phyloP scores from a whole-genome alignment of 2,113 vertebrate species.

The Chaetodon trifascialis region DNA sequence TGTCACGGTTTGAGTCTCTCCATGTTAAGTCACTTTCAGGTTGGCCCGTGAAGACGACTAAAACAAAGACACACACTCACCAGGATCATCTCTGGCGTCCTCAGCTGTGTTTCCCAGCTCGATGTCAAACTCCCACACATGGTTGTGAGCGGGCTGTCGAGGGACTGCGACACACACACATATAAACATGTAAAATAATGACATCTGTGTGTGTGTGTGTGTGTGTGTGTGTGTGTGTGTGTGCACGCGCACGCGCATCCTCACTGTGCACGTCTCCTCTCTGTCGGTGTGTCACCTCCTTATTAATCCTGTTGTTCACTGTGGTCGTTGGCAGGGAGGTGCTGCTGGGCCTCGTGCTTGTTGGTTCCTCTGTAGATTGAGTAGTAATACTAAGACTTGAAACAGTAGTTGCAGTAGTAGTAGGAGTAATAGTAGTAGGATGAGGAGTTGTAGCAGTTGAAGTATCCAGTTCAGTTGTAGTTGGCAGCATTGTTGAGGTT shows the following conservation, averaged over 20 bases:
- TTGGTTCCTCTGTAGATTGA: not conserved
- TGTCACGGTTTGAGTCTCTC: too few species aligned
- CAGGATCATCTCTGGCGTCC: slow-evolving; percentile 88
- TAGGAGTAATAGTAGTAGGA: not conserved
- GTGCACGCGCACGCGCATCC: slow-evolving; percentile 58
- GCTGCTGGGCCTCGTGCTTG: not conserved
- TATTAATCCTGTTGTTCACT: slow-evolving; percentile 88
- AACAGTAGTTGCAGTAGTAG: not conserved
- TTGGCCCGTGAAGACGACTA: too few species aligned
- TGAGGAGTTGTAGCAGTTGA: not conserved
- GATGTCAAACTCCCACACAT: slow-evolving; percentile 91
- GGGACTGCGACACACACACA: slow-evolving; percentile 85
- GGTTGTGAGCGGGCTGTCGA: slow-evolving; percentile 85
- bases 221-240: slow-evolving; percentile 34
- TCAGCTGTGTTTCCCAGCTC: slow-evolving; percentile 91
- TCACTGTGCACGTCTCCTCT: slow-evolving; percentile 96
- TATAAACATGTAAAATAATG: not conserved
- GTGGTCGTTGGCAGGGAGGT: slow-evolving; percentile 58
- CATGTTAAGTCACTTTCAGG: too few species aligned
- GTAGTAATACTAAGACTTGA: not conserved
- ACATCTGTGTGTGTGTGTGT: too few species aligned
- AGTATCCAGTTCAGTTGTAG: not conserved
- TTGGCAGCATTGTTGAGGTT: not conserved
- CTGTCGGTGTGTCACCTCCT: slow-evolving; percentile 87
- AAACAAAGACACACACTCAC: slow-evolving; percentile 77